Percentiles rank a stretch among this genome's conserved stretches.
phyloP scores from a whole-genome alignment of 2,113 vertebrate species.

The Megaptera novaeangliae region DNA sequence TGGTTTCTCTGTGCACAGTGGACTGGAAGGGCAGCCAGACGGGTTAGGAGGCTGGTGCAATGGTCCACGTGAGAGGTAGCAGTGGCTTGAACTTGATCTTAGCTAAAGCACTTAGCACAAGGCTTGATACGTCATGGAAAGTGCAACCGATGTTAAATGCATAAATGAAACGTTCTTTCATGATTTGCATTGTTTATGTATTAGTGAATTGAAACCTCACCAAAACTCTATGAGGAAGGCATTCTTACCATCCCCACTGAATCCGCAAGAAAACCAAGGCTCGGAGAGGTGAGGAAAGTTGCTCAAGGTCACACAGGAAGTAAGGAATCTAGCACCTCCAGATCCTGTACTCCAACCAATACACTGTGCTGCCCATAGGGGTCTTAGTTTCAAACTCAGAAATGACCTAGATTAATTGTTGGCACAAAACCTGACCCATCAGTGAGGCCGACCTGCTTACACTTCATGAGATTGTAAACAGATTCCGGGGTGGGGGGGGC shows the following conservation, averaged over 20 bases:
- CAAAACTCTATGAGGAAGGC: background rate
- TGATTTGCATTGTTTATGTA: background rate
- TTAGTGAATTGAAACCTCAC: background rate
- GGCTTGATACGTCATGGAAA: background rate
- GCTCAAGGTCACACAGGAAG: background rate
- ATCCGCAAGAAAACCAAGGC: background rate
- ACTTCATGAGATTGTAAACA: background rate
- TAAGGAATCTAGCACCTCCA: background rate
- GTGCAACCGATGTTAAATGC: background rate
- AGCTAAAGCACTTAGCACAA: background rate
- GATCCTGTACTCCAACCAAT: background rate
- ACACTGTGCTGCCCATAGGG: background rate
- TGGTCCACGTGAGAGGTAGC: background rate
- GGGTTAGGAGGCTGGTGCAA: background rate
- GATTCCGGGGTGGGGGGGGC: background rate
- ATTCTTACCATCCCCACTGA: background rate
- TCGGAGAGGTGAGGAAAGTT: background rate
- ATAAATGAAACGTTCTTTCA: background rate
- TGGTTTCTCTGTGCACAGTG: background rate
- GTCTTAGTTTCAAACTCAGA: background rate
- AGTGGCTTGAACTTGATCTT: background rate
- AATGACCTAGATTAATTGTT: background rate
- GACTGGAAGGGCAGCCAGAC: background rate
- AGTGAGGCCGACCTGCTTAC: background rate
- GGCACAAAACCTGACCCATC: background rate